Percentiles rank a stretch among this genome's conserved stretches.
Conservation (phyloP, 1,140 invertebrate genomes). For the Drosophila micromelanica region DNA sequence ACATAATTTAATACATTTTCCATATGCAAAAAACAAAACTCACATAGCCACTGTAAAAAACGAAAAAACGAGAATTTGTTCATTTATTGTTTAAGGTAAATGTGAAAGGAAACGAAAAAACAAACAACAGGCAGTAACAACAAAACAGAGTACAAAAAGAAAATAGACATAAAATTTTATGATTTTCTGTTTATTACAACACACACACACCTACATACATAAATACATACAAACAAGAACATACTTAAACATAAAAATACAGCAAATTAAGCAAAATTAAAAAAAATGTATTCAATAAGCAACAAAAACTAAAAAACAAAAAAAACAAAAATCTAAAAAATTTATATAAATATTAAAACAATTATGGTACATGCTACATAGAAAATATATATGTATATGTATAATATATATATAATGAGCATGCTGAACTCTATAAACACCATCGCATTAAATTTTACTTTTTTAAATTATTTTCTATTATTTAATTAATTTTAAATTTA, state of each 20-base stretch:
- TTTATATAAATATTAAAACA: conserved; percentile 12
- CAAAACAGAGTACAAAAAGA: conserved; percentile 67
- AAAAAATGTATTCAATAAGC: conserved; percentile 28
- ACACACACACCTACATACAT: conserved; percentile 33
- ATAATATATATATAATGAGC: conserved; percentile 48
- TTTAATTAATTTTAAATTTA: conserved; percentile 64
- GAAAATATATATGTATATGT: conserved; percentile 12
- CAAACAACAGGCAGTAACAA: conserved; percentile 53
- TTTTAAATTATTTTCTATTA: conserved; percentile 78
- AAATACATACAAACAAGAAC: conserved; percentile 29
- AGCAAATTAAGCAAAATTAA: conserved; percentile 21
- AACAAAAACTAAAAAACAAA: conserved; percentile 37
- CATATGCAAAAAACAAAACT: conserved; percentile 31
- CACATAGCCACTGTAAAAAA: conserved; percentile 68
- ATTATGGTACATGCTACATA: conserved; percentile 42
- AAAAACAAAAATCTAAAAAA: neutral
- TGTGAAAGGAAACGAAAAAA: conserved; percentile 37
- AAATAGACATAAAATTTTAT: conserved; percentile 75
- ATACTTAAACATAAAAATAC: conserved; percentile 25
- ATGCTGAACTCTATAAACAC: conserved; percentile 80
- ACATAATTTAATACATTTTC: conserved; percentile 17
- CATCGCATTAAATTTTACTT: conserved; percentile 81
- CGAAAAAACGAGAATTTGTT: conserved; percentile 57
- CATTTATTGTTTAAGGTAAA: conserved; percentile 65
- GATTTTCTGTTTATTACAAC: conserved; percentile 59